Base-by-base conservation (phyloP, 64 coral and sea anemone genomes). In the Acropora yongei region DNA sequence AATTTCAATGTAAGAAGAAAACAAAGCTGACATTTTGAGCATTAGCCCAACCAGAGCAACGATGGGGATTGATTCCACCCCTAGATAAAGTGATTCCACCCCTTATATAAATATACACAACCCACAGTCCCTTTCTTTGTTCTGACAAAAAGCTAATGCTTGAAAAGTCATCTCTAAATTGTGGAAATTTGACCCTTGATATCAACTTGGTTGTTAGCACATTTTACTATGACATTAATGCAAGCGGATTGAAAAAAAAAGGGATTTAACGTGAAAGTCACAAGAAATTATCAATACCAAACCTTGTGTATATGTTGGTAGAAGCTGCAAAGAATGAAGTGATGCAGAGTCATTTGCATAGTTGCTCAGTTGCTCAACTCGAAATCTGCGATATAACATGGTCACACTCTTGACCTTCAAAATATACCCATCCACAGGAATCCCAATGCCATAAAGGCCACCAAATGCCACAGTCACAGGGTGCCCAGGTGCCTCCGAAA, bases 271-370 rank as follows among this genome's bases (percentile, higher is more conserved):
- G 44, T 44, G 41, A 43, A 75, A 75, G 12, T 8, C 39, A 44
- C 10, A 75, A 44, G 4, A n/a, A n/a, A 20, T 79, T 44, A 79
- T 79, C 12, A 79, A 49, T 5, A 3, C 5, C 75, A 65, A 83
- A 95, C 96, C 93, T 95, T 89, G 83, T 77, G 93, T 92, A 20
- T 92, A 98, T 3, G 93, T 98, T 60, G 96, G 96, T 46, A 98
- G 49, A 72, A 98, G 75, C 44, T 95, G 96, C 43, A 98, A 49
- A 47, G 93, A 82, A 78, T 98, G 96, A 20, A 98, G 89, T 49
- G 91, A 80, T 41, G 86, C 93, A 12, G 82, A 81, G 53, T 95
- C 93, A 55, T 39, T 72, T 4, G 85, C 90, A 68, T 80, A 76
- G 63, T 98, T 98, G 17, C 67, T 74, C 16, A 98, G 80, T 8